Base-by-base conservation (phyloP, 2,888 invertebrate species). In the Margaritifera margaritifera region DNA sequence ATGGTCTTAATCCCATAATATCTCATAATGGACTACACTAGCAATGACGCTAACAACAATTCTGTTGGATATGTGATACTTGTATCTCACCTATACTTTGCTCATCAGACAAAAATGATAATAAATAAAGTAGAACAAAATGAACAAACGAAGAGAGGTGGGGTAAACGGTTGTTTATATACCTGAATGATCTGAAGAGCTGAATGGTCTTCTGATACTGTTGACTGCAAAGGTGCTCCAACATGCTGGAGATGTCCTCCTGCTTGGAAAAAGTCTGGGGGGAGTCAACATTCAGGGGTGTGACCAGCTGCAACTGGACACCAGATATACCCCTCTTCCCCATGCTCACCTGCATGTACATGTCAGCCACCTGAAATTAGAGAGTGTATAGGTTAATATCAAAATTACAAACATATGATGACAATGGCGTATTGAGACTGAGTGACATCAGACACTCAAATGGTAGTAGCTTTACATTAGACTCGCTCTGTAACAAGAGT, bases 131-230 rank as follows among this genome's bases (percentile, higher is more conserved):
- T 15, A 42, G 11, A 42, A 42, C n/a, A n/a, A 3, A 42, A 11
- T 42, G 15, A 42, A 15, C 11, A 56, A 31, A 60, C 55, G 62
- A 11, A 19, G 51, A 51, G n/a, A 52, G 22, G n/a, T 62, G 42
- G n/a, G 31, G 50, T 25, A 42, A 22, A 42, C 15, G 54, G 42
- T 0, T 15, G 42, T 4, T 42, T 15, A 15, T 42, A 3, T 72
- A 87, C 85, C 89, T 86, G 71, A 87, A 88, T 51, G 84, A 83
- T 59, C 89, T 80, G n/a, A 90, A 76, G 80, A 93, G 93, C 64
- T 93, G 92, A 42, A 95, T 91, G 8, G 94, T 94, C 20, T 93
- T 92, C 11, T 93, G 91, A 93, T 94, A 94, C 83, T 94, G 93
- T 77, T 93, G 93, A 57, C 92, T 92, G 78, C 91, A 90, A 51